Evolutionary conservation across 2,113 vertebrate genomes (phyloP).

Genomic region (Panthera tigris): DNA sequence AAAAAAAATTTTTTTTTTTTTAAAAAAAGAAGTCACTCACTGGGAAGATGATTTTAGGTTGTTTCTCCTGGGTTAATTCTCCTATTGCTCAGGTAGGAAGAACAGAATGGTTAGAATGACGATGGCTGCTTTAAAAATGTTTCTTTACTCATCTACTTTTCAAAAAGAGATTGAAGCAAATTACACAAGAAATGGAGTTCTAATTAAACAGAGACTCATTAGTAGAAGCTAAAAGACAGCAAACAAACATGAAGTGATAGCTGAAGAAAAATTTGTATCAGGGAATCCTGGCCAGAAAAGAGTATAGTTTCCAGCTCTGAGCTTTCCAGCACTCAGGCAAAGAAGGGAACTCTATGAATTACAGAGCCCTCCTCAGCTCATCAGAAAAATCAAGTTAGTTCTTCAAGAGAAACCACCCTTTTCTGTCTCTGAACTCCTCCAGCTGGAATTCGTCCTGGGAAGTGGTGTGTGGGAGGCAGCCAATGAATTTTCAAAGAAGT

Average conservation of each 20-base stretch:
- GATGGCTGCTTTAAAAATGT: not conserved
- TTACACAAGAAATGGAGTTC: not conserved
- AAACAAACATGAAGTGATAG: not conserved
- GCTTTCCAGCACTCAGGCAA: not conserved
- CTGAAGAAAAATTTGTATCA: not conserved
- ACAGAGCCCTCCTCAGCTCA: not conserved
- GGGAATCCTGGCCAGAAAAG: not conserved
- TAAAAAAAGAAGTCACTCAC: not conserved
- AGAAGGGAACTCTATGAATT: not conserved
- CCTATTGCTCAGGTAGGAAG: not conserved
- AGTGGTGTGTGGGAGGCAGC: not conserved
- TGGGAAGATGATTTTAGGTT: conserved; percentile 1
- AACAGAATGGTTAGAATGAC: not conserved
- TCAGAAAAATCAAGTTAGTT: not conserved
- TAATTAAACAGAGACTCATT: not conserved
- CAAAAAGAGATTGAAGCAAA: conserved; percentile 17
- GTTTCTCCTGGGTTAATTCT: conserved; percentile 43
- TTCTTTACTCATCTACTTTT: not conserved
- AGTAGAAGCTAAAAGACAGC: not conserved
- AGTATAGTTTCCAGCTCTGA: not conserved
- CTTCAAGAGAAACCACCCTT: not conserved
- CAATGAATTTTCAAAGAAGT: not conserved
- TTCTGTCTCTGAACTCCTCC: not conserved
- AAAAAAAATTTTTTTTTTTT: no score
- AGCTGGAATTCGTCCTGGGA: not conserved